These are phyloP conservation scores for Trissoscelio sp. DNA, from an alignment of 2,888 invertebrate species.

Conservation along the genomic window DNA sequence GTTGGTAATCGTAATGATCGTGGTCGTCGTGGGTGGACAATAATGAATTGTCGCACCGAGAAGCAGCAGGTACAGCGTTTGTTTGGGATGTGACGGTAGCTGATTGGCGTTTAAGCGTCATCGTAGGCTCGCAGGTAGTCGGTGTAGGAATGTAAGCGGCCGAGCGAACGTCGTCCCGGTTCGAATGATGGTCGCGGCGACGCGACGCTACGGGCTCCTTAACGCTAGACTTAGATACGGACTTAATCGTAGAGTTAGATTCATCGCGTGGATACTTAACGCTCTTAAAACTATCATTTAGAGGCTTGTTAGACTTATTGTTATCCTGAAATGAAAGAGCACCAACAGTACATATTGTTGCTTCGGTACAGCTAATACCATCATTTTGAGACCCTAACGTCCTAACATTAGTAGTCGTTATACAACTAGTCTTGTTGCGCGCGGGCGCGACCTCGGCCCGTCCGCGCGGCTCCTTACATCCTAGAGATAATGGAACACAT, in stretches of 20 bases:
- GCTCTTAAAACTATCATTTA: constrained; percentile 79
- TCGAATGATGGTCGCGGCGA: constrained; percentile 68
- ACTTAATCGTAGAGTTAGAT: constrained; percentile 81
- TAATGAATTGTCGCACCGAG: constrained; percentile 77
- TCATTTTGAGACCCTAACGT: constrained; percentile 81
- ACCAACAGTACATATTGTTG: constrained; percentile 84
- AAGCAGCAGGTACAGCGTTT: constrained; percentile 81
- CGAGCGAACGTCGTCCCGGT: constrained; percentile 76
- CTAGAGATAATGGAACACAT: constrained; percentile 83
- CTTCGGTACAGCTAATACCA: constrained; percentile 83
- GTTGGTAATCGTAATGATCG: constrained; percentile 23
- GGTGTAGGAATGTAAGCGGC: constrained; percentile 83
- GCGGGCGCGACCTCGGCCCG: constrained; percentile 70
- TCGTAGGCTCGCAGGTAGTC: constrained; percentile 84
- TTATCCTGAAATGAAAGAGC: constrained; percentile 85
- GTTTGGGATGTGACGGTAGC: constrained; percentile 82
- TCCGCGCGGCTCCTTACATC: constrained; percentile 76
- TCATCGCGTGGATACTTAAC: constrained; percentile 78
- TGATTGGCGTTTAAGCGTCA: constrained; percentile 83
- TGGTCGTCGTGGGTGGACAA: constrained; percentile 70
- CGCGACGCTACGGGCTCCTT: constrained; percentile 79
- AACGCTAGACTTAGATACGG: constrained; percentile 82
- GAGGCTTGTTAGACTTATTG: constrained; percentile 81
- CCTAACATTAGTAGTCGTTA: constrained; percentile 80
- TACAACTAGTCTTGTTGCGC: constrained; percentile 81